Evolutionary conservation across 2,888 invertebrate genomes (phyloP), one percentile per base, ranked within the genome.

Genomic region (Gastrophysa polygoni): DNA sequence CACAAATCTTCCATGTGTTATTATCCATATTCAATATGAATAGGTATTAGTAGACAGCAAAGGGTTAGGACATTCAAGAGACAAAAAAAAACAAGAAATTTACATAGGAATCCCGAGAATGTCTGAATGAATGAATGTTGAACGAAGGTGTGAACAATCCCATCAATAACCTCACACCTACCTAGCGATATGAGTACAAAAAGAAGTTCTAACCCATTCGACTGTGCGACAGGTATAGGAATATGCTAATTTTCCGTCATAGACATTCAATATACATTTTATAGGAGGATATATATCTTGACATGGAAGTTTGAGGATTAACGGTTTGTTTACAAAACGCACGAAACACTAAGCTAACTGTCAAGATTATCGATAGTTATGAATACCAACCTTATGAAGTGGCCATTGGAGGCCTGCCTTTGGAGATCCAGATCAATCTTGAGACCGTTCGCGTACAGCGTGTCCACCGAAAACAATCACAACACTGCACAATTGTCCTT

Each of bases 381-480:
- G n/a, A n/a, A 14, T 38, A 38, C 73, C 51, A 74, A 86, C 90
- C 90, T 89, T 85, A 90, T 88, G 78, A 89, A 89, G 86, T 90
- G 89, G 83, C 89, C 89, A 84, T 86, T 86, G 85, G 89, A 88
- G 84, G 89, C 88, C 84, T 89, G 89, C 75, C 85, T 82, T 77
- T 90, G 89, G 80, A 90, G 86, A 74, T 90, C 90, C 84, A 90
- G 89, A 86, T 90, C 90, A 89, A 89, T 86, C 84, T 82, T 88
- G 87, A 79, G 76, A 85, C 84, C 82, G 86, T 86, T 78, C 69
- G 67, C 56, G 29, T 38, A 38, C 38, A 7, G 49, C n/a, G 55
- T 56, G 46, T 44, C 62, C 69, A 68, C 67, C 63, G 29, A 60
- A 60, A 66, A 67, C 67, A 60, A 65, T 65, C 69, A 68, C 68